phyloP scores from a whole-genome alignment of 2,113 vertebrate genomes.

The Edolisoma coerulescens region DNA sequence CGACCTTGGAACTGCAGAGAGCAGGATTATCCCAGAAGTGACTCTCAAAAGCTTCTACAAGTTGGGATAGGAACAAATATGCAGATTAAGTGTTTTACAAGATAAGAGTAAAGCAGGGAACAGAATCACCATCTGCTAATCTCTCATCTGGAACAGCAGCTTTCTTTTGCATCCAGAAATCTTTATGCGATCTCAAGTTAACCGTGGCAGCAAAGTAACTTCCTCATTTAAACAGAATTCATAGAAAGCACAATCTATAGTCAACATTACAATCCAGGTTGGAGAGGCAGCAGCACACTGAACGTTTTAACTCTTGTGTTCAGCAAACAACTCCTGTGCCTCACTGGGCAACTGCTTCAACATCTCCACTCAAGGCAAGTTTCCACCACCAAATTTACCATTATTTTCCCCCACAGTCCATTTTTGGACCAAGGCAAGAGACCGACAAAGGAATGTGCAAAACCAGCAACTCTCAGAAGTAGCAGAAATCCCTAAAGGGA shows the following conservation, averaged over 20 bases:
- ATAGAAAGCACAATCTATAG: neutral
- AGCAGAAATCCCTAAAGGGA: neutral
- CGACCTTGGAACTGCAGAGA: neutral
- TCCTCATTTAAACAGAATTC: neutral
- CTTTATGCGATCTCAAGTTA: neutral
- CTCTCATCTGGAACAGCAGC: neutral
- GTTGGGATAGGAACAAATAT: neutral
- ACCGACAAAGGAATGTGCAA: fast-evolving
- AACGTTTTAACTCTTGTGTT: neutral
- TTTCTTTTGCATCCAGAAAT: neutral
- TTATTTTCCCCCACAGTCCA: neutral
- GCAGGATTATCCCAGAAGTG: neutral
- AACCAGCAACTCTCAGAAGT: neutral
- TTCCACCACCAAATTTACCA: neutral
- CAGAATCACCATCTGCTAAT: neutral
- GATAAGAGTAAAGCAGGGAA: neutral
- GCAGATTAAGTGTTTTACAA: neutral
- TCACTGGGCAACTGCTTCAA: neutral
- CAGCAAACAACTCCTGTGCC: neutral
- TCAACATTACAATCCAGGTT: fast-evolving
- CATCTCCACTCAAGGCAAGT: neutral
- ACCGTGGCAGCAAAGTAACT: neutral
- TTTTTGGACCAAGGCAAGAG: neutral
- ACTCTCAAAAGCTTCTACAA: neutral
- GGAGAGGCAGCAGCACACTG: neutral